Evolutionary conservation across 1,140 invertebrate genomes (phyloP).

Genomic region (Cardiocondyla obscurior): DNA sequence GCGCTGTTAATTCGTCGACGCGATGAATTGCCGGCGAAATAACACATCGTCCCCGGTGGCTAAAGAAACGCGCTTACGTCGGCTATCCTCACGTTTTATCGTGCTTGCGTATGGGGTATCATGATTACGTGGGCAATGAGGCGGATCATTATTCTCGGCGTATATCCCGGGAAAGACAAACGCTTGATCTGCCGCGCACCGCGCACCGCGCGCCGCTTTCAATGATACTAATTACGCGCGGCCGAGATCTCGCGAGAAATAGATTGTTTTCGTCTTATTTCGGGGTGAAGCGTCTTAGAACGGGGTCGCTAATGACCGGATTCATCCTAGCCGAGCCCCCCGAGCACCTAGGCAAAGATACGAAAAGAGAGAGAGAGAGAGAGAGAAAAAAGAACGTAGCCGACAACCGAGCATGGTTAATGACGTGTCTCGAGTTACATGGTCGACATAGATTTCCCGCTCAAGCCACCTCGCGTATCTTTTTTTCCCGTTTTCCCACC

Average conservation of each 20-base stretch:
- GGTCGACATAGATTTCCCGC: constrained; percentile 55
- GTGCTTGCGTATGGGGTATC: constrained; percentile 21
- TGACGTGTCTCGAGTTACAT: constrained; percentile 60
- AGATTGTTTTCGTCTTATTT: constrained; percentile 63
- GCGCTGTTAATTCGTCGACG: neutral
- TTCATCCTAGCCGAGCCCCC: constrained; percentile 40
- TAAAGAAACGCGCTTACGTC: neutral
- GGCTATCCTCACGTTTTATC: constrained; percentile 39
- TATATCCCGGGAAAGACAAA: neutral
- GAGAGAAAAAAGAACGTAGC: neutral
- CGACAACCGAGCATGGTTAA: constrained; percentile 49
- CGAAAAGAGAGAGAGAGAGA: neutral
- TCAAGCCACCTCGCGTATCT: constrained; percentile 19
- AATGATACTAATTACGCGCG: constrained; percentile 43
- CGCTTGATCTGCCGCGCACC: neutral
- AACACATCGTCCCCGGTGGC: constrained; percentile 8
- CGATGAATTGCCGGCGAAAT: neutral
- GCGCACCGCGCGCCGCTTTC: neutral
- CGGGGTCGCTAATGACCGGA: constrained; percentile 56
- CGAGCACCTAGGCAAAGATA: constrained; percentile 11
- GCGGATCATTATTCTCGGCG: constrained; percentile 42
- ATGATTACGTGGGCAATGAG: constrained; percentile 39
- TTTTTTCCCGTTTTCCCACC: constrained; percentile 28
- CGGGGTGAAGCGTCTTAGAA: constrained; percentile 52
- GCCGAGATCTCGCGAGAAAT: constrained; percentile 23